These are phyloP conservation scores for Pionites leucogaster DNA, from an alignment of 2,113 vertebrate species.

Conservation along the genomic window DNA sequence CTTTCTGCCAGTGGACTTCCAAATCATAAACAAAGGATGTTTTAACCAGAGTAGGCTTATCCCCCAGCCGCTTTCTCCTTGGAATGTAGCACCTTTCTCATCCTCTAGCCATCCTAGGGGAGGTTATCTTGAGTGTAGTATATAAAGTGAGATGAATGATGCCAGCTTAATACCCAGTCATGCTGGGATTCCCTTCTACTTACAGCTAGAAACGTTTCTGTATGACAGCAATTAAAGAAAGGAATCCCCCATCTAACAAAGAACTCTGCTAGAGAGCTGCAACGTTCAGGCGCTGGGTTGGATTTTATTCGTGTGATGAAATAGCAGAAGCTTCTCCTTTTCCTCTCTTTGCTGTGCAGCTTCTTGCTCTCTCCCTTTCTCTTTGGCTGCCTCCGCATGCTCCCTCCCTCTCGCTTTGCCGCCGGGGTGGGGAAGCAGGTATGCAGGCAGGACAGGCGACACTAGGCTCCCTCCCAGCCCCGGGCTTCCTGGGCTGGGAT, in stretches of 20 bases:
- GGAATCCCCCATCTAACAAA: background rate
- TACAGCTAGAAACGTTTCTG: background rate
- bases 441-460: conserved; percentile 14
- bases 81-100: background rate
- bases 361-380: background rate
- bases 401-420: background rate
- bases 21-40: background rate
- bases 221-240: background rate
- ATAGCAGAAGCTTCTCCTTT: background rate
- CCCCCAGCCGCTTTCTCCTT: background rate
- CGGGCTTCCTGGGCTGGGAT: conserved; percentile 1
- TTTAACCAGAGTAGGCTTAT: background rate
- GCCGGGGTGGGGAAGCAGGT: background rate
- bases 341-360: background rate
- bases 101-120: too few relatives aligned
- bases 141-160: background rate
- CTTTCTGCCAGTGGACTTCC: background rate
- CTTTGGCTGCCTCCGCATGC: background rate
- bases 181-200: background rate
- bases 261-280: background rate
- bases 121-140: background rate
- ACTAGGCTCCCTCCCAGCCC: background rate
- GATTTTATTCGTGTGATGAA: background rate
- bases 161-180: background rate
- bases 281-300: background rate